A percentile compares a stretch with the other conserved stretches of the same genome.
Conservation (phyloP, 1,140 invertebrate species). For the Ylistrum balloti region DNA sequence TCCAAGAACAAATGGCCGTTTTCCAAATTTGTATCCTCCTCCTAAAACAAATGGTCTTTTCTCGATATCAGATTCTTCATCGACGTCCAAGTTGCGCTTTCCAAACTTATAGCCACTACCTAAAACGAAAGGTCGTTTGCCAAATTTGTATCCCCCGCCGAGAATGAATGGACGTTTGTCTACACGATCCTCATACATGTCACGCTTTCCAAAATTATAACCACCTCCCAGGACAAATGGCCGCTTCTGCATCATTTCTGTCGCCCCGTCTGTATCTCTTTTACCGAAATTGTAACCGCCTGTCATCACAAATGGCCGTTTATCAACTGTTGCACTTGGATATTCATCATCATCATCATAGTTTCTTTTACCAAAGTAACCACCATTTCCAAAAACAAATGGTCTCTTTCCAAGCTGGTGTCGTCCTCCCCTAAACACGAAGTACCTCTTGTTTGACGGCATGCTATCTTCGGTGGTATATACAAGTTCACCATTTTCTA, state of each 20-base stretch:
- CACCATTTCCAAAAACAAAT: slow-evolving; percentile 1
- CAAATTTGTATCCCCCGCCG: not conserved
- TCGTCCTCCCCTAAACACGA: not conserved
- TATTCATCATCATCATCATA: not conserved
- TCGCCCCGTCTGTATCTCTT: not conserved
- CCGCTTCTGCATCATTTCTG: not conserved
- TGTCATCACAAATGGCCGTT: not conserved
- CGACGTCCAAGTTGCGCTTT: not conserved
- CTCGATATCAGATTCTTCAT: not conserved
- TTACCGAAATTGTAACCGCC: not conserved
- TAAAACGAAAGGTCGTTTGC: not conserved
- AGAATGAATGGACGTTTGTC: not conserved
- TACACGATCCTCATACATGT: not conserved
- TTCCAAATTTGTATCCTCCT: not conserved
- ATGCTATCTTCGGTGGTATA: not conserved
- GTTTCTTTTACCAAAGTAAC: not conserved
- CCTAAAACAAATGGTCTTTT: not conserved
- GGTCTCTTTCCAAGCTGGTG: not conserved
- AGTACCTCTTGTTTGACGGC: not conserved
- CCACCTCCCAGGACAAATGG: not conserved
- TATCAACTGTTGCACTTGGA: not conserved
- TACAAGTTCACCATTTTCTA: not conserved
- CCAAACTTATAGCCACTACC: not conserved
- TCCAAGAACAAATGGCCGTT: not conserved
- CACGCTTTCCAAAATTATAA: not conserved